Conservation (phyloP, 2,888 invertebrate species). For the Sinhomidia bicolor region DNA sequence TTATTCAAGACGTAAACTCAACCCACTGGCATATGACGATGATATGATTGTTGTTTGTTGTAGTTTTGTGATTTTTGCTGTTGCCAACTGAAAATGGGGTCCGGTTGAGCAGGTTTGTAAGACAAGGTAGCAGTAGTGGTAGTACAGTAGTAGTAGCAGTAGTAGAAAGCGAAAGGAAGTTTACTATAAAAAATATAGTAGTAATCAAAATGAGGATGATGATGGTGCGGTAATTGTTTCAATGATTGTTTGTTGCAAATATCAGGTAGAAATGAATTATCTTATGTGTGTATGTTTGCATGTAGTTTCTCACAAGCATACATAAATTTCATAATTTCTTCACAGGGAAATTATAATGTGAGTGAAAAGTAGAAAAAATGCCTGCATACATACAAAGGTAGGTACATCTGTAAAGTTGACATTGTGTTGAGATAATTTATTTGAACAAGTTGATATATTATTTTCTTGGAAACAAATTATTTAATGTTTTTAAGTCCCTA, state of each 20-base stretch:
- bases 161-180: constrained; percentile 34
- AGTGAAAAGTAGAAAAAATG: too few species aligned
- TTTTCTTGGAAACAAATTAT: too few species aligned
- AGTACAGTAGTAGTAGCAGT: too few species aligned
- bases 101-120: constrained; percentile 47
- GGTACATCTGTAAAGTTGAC: too few species aligned
- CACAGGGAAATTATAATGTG: too few species aligned
- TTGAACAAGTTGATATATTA: too few species aligned
- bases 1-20: not conserved
- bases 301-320: too few species aligned
- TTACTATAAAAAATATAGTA: not conserved
- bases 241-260: constrained; percentile 1
- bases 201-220: not conserved
- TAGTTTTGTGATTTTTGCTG: constrained; percentile 38
- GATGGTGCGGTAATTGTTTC: not conserved
- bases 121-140: constrained; percentile 18
- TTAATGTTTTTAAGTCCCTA: too few species aligned
- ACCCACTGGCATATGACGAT: constrained; percentile 11
- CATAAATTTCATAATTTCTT: too few species aligned
- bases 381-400: too few species aligned
- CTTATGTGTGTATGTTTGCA: not conserved
- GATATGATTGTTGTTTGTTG: constrained; percentile 28
- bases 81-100: constrained; percentile 65
- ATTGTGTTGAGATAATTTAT: too few species aligned
- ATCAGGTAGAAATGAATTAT: not conserved